Evolutionary conservation across 2,113 vertebrate species (phyloP).

Genomic region (Argyrosomus japonicus): DNA sequence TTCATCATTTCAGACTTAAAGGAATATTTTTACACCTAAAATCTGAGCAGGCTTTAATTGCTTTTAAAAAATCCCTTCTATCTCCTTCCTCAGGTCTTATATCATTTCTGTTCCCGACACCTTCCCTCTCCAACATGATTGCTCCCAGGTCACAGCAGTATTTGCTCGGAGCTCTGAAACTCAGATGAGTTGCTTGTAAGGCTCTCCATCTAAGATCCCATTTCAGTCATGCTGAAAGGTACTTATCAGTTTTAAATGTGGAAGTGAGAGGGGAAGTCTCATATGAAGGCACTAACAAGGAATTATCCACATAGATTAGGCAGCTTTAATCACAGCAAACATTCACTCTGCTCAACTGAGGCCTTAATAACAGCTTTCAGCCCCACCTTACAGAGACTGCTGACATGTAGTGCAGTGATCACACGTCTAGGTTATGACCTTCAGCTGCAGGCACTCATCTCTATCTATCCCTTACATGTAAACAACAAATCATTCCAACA

Average conservation of each 20-base stretch:
- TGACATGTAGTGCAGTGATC: not conserved
- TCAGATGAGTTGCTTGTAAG: not conserved
- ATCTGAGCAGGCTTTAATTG: conserved; percentile 31
- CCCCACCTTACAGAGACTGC: not conserved
- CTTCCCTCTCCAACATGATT: not conserved
- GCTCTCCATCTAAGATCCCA: not conserved
- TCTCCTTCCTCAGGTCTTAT: conserved; percentile 2
- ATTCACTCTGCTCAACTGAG: not conserved
- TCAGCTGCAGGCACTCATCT: not conserved
- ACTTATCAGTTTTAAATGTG: not conserved
- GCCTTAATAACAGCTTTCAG: not conserved
- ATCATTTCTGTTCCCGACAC: not conserved
- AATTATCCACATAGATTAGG: conserved; percentile 15
- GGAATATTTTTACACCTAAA: conserved; percentile 32
- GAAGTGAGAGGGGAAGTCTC: conserved; percentile 11
- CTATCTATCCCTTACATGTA: not conserved
- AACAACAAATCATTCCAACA: not conserved
- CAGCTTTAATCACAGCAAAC: conserved; percentile 22
- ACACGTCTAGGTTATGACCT: not conserved
- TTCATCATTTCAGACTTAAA: conserved; percentile 22
- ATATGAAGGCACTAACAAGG: not conserved
- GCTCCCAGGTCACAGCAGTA: not conserved
- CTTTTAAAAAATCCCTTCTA: conserved; percentile 7
- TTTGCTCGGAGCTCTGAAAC: conserved; percentile 40
- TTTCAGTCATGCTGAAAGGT: conserved; percentile 3